Evolutionary conservation across 2,888 invertebrate genomes (phyloP).

Genomic region (Cataglyphis altisquamis): DNA sequence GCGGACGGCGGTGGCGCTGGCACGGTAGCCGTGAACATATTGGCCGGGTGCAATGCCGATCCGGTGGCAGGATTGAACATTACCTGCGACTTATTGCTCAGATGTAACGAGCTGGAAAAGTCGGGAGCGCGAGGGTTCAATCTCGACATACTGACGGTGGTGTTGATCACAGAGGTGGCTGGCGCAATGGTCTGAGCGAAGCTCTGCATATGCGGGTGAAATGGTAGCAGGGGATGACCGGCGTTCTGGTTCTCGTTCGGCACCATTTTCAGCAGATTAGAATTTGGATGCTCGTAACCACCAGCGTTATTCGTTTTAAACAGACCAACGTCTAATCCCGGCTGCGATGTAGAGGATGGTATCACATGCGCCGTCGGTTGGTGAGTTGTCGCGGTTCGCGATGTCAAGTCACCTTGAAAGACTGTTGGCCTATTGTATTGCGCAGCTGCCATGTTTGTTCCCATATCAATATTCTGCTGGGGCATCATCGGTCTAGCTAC

Average conservation of each 20-base stretch:
- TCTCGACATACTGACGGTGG: conserved; percentile 89
- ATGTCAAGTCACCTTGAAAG: conserved; percentile 79
- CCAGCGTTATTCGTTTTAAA: conserved; percentile 79
- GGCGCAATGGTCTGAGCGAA: conserved; percentile 83
- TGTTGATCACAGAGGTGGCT: conserved; percentile 82
- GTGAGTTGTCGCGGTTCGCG: conserved; percentile 76
- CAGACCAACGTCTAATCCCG: conserved; percentile 80
- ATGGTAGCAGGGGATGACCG: conserved; percentile 78
- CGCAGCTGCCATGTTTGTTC: conserved; percentile 70
- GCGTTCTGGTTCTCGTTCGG: conserved; percentile 81
- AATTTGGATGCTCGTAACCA: conserved; percentile 81
- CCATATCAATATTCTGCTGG: conserved; percentile 79
- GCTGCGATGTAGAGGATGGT: conserved; percentile 78
- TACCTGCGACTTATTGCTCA: conserved; percentile 83
- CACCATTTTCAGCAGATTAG: conserved; percentile 86
- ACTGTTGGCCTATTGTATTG: conserved; percentile 80
- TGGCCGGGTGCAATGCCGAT: conserved; percentile 79
- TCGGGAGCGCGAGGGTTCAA: conserved; percentile 94
- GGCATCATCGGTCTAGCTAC: conserved; percentile 83
- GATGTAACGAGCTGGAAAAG: conserved; percentile 88
- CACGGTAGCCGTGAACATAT: conserved; percentile 82
- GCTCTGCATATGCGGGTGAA: conserved; percentile 82
- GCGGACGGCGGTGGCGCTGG: conserved; percentile 80
- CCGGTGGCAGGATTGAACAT: conserved; percentile 80
- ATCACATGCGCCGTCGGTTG: conserved; percentile 77